Evolutionary conservation across 2,797 vertebrate species (phyloP).

Genomic region (Decapterus maruadsi): DNA sequence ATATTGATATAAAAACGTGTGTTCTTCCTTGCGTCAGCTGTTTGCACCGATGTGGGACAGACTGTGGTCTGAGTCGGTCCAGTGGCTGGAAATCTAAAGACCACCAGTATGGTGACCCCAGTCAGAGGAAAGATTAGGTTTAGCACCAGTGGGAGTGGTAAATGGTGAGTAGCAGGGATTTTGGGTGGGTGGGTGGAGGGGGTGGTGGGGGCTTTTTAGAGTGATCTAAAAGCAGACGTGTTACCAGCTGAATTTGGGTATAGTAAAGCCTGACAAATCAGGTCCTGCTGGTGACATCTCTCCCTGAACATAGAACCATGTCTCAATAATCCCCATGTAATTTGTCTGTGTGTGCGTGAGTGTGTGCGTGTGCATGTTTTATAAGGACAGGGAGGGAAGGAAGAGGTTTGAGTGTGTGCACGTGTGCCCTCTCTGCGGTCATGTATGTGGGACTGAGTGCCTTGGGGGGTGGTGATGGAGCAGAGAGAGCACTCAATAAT

Average conservation of each 20-base stretch:
- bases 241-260: conserved; percentile 74
- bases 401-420: conserved; percentile 22
- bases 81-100: conserved; percentile 61
- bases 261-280: conserved; percentile 73
- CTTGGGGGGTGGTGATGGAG: conserved; percentile 24
- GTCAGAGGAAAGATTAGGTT: conserved; percentile 75
- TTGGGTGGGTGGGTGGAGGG: conserved; percentile 5
- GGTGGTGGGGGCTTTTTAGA: conserved; percentile 61
- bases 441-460: conserved; percentile 37
- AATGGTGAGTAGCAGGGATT: conserved; percentile 75
- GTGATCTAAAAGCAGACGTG: conserved; percentile 77
- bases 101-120: conserved; percentile 73
- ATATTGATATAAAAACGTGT: neutral
- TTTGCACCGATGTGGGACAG: conserved; percentile 29
- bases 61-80: conserved; percentile 34
- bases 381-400: conserved; percentile 13
- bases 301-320: conserved; percentile 62
- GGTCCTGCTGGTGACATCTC: conserved; percentile 61
- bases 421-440: conserved; percentile 28
- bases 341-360: conserved; percentile 50
- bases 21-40: neutral
- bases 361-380: conserved; percentile 34
- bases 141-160: conserved; percentile 76
- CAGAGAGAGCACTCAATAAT: conserved; percentile 58
- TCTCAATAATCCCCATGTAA: conserved; percentile 68